Base-by-base conservation (phyloP, 2,797 vertebrate genomes). In the Esox masquinongy region DNA sequence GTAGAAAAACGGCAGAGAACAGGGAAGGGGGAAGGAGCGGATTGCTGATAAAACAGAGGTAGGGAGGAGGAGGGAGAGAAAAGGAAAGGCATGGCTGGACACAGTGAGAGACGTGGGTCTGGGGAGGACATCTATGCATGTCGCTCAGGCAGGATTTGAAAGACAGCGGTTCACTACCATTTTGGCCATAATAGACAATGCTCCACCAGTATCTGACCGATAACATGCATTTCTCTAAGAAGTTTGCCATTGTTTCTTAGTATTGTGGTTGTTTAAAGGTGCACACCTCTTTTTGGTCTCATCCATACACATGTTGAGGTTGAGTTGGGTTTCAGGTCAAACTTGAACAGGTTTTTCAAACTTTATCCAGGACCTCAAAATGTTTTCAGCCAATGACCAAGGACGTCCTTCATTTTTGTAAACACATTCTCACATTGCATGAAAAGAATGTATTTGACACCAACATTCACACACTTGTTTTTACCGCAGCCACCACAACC, bases 271-370 rank as follows among this genome's bases (percentile, higher is more conserved):
- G 17, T 53, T 19, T 19, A 53, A 53, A 6, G 50, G 16, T 31
- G 29, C 29, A 31, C 29, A 31, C 29, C 49, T 63, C 34, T 26
- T 24, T 26, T 26, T 61, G 19, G 12, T 31, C 26, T 67, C 64
- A 7, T 34, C 16, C 43, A 53, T 31, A 31, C 29, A 31, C 50
- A 43, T 68, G 75, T 51, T 43, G 61, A 43, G 68, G 59, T 19
- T 49, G 36, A 34, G 24, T 16, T 29, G 31, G 29, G 67, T 56
- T 47, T 75, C 56, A 75, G 36, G 68, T n/a, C 64, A 56, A 24
- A 39, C 39, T 47, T 39, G 36, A 39, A 39, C 36, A 39, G 36
- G 36, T 39, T 39, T 39, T 39, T 39, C 36, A 39, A 39, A 39
- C 36, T 39, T 39, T 39, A 8, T n/a, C n/a, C n/a, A n/a, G n/a